Evolutionary conservation across 2,888 invertebrate species (phyloP).

Genomic region (Netelia fuscicornis): DNA sequence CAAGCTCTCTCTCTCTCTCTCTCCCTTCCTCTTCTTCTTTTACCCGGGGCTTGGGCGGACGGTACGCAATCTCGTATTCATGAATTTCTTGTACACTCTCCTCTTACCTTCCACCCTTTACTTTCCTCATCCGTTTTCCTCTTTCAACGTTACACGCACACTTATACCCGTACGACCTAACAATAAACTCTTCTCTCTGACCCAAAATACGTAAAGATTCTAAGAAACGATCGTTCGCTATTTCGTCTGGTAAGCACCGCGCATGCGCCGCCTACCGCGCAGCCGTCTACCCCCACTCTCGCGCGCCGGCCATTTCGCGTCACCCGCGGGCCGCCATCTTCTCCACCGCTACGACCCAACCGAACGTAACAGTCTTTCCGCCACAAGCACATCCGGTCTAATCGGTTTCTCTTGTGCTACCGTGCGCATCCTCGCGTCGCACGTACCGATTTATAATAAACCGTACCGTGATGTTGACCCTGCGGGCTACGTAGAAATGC

Average conservation of each 20-base stretch:
- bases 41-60: slow-evolving; percentile 71
- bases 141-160: not conserved
- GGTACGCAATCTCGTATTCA: slow-evolving; percentile 79
- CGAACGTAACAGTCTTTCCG: no score
- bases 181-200: not conserved
- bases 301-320: not conserved
- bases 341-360: not conserved
- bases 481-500: not conserved
- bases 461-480: slow-evolving; percentile 27
- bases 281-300: not conserved
- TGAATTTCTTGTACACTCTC: slow-evolving; percentile 77
- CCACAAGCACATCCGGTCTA: slow-evolving; percentile 47
- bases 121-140: slow-evolving; percentile 43
- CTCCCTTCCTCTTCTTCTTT: slow-evolving; percentile 32
- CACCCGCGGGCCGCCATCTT: not conserved
- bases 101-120: slow-evolving; percentile 60
- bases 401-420: slow-evolving; percentile 48
- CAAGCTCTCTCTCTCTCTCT: slow-evolving; percentile 64
- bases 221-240: no score
- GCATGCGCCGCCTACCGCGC: not conserved
- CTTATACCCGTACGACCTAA: not conserved
- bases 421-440: slow-evolving; percentile 25
- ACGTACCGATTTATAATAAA: slow-evolving; percentile 38
- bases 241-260: no score
- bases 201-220: not conserved